Evolutionary conservation across 2,113 vertebrate species (phyloP), one percentile per base, ranked within the genome.

Genomic region (Tursiops truncatus): DNA sequence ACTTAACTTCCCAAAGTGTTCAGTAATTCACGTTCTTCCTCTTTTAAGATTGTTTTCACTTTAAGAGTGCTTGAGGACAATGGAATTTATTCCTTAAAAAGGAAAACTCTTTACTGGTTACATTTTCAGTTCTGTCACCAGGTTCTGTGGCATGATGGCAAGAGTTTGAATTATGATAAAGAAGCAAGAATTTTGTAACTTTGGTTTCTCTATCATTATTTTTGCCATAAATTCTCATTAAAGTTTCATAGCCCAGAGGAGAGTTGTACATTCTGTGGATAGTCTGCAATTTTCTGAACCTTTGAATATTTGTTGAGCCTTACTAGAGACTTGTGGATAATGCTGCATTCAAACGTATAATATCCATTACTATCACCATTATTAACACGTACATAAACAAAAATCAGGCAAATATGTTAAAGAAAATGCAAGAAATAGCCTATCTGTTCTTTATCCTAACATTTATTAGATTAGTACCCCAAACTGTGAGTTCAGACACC

Each of bases 311-410:
- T 70, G 31, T 11, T 44, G 1, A 68, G 5, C 12, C 10, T 93
- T 28, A 21, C 2, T 44, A 62, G 7, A n/a, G 13, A 63, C 9
- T 60, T 86, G 7, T 89, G 15, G 87, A 67, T 71, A 95, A 85
- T 31, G 6, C 1, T 81, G 0, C 2, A 8, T 28, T 60, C 3
- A 50, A 4, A 65, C 0, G 7, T 41, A 25, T 4, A 33, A 53
- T 41, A 36, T 0, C 23, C 2, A 38, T 14, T 47, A 33, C 8
- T 23, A 13, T 74, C 20, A 67, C 5, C 11, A 80, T 5, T 63
- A 93, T 44, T 58, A 58, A 82, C 4, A 65, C 3, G 21, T 1
- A 18, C 17, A 56, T 50, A 23, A 1, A 41, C 4, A 91, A 60
- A 60, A 50, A 26, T 5, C 31, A n/a, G 7, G 33, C 5, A 83